Percentiles rank a stretch among this genome's conserved stretches.
phyloP scores from a whole-genome alignment of 2,888 invertebrate genomes.

The Leucoma salicis region DNA sequence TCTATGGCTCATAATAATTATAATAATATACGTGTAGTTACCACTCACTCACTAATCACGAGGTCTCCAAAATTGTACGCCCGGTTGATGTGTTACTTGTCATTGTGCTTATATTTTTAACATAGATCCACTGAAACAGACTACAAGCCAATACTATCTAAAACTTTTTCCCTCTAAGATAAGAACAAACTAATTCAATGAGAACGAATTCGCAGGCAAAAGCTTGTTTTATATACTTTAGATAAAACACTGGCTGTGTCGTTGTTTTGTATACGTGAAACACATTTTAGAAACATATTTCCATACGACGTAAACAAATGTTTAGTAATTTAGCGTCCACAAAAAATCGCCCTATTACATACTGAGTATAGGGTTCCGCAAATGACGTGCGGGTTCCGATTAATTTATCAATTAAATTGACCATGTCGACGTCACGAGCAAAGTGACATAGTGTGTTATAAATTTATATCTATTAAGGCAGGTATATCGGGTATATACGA shows the following conservation, averaged over 20 bases:
- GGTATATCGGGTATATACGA: background rate
- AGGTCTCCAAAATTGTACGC: too few species aligned
- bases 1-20: too few species aligned
- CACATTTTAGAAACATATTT: constrained; percentile 4
- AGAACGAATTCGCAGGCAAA: too few species aligned
- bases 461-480: background rate
- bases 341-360: constrained; percentile 28
- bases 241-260: background rate
- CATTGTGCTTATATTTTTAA: too few species aligned
- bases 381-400: constrained; percentile 29
- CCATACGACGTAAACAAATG: constrained; percentile 27
- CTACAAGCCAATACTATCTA: too few species aligned
- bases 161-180: too few species aligned
- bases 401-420: constrained; percentile 37
- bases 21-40: too few species aligned
- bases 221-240: background rate
- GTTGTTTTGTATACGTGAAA: background rate
- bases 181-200: too few species aligned
- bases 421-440: constrained; percentile 16
- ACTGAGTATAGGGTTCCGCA: constrained; percentile 26
- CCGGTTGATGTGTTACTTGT: too few species aligned
- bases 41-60: too few species aligned
- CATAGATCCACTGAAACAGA: too few species aligned
- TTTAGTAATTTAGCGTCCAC: constrained; percentile 26
- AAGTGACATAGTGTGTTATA: constrained; percentile 4